These are phyloP conservation scores for Oncopeltus fasciatus DNA, from an alignment of 1,140 invertebrate species.

Conservation along the genomic window DNA sequence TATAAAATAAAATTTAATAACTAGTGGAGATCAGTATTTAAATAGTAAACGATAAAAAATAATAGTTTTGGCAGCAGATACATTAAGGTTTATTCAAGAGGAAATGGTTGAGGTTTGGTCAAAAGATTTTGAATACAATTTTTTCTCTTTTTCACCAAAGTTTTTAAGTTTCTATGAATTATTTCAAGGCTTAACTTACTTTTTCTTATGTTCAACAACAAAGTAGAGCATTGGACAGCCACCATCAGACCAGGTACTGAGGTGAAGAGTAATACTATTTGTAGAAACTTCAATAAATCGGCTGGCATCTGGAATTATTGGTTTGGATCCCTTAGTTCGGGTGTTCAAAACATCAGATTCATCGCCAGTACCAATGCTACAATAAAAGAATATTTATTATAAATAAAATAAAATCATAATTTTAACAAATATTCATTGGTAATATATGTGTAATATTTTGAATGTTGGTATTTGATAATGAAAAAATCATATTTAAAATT, in stretches of 20 bases:
- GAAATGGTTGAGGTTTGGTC: too few species aligned
- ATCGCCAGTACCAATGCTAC: conserved; percentile 76
- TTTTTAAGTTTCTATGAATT: too few species aligned
- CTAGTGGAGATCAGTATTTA: too few species aligned
- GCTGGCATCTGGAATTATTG: conserved; percentile 74
- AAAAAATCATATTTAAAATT: too few species aligned
- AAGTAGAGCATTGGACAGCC: conserved; percentile 93
- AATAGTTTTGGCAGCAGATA: too few species aligned
- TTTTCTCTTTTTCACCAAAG: too few species aligned
- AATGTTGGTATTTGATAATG: background rate
- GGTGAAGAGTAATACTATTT: conserved; percentile 77
- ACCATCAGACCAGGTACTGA: conserved; percentile 85
- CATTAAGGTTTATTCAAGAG: too few species aligned
- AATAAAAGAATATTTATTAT: conserved; percentile 21
- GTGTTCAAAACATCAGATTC: conserved; percentile 73
- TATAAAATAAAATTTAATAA: too few species aligned
- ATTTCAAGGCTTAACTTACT: too few species aligned
- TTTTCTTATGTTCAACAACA: conserved; percentile 88
- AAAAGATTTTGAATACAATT: too few species aligned
- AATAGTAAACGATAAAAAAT: too few species aligned
- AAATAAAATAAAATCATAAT: background rate
- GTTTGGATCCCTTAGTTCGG: conserved; percentile 74
- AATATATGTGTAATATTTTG: background rate
- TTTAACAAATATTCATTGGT: background rate
- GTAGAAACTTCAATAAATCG: conserved; percentile 82